Evolutionary conservation across 35 echinoderm and acorn worm species (phyloP), one percentile per base, ranked within the genome.

Genomic region (Ophiothrix spiculata): DNA sequence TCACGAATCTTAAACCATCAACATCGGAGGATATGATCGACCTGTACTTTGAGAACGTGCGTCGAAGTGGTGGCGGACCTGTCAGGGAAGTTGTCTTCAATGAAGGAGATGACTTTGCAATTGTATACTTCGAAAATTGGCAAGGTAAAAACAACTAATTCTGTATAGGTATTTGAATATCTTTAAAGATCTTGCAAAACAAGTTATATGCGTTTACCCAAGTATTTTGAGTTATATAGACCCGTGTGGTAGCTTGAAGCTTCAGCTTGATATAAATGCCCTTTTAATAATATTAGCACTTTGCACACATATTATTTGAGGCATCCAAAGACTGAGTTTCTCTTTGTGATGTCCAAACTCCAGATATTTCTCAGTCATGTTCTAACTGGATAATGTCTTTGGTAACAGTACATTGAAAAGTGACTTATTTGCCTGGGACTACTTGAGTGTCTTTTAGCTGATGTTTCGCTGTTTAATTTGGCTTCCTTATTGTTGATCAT

Each of bases 21-120:
- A 46, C 21, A 32, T 36, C 60, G n/a, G 25, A 74, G 23, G 87
- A 89, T 15, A 82, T 38, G 40, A 29, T 89, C 3, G 69, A 41
- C 39, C 40, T 89, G 60, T 89, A 89, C 56, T 89, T 89, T 83
- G 87, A 82, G 33, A 89, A 83, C 74, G 36, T 33, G 25, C 38
- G 39, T 21, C 81, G 80, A 82, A 89, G 87, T 89, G 87, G 87
- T 0, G 79, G 87, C 17, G 40, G 64, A 15, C 17, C 13, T 12
- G 79, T 89, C 6, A 36, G 64, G 38, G 87, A 89, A 0, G 36
- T 89, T 41, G 25, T 82, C 0, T 38, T 40, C 1, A 39, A 81
- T 69, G 31, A 64, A 38, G 45, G 31, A 38, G 14, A 73, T 16
- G 32, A n/a, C 1, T 39, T 75, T 33, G 79, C 60, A 35, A 89